Evolutionary conservation across 1,140 invertebrate species (phyloP).

Genomic region (Triops cancriformis): DNA sequence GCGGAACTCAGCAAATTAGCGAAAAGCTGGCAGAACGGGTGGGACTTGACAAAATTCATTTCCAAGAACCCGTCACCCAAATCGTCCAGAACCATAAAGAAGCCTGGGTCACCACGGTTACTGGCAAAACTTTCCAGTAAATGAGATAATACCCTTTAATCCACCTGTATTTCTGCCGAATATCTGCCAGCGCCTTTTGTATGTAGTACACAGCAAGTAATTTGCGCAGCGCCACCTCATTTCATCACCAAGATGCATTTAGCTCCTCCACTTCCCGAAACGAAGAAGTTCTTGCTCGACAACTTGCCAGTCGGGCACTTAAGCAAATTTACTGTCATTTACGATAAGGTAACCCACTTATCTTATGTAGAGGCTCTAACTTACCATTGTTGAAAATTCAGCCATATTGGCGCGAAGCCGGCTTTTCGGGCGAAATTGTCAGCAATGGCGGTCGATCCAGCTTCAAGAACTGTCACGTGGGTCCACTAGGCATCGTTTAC

Average conservation of each 20-base stretch:
- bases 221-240: conserved; percentile 30
- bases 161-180: neutral
- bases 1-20: conserved; percentile 42
- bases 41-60: conserved; percentile 34
- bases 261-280: conserved; percentile 36
- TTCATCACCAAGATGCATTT: conserved; percentile 35
- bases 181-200: neutral
- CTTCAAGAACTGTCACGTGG: conserved; percentile 33
- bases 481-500: conserved; percentile 41
- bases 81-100: conserved; percentile 36
- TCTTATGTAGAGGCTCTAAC: neutral
- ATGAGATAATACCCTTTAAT: conserved; percentile 1
- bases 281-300: conserved; percentile 35
- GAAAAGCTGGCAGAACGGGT: conserved; percentile 35
- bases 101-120: conserved; percentile 32
- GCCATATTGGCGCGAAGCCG: conserved; percentile 41
- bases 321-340: conserved; percentile 42
- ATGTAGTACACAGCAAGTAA: conserved; percentile 27
- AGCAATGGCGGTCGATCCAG: conserved; percentile 37
- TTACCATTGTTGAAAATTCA: conserved; percentile 29
- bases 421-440: conserved; percentile 41
- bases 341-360: conserved; percentile 35
- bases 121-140: conserved; percentile 32
- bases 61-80: conserved; percentile 36
- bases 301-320: conserved; percentile 39